Conservation (phyloP, 2,888 invertebrate species). For the Aphidius colemani region DNA sequence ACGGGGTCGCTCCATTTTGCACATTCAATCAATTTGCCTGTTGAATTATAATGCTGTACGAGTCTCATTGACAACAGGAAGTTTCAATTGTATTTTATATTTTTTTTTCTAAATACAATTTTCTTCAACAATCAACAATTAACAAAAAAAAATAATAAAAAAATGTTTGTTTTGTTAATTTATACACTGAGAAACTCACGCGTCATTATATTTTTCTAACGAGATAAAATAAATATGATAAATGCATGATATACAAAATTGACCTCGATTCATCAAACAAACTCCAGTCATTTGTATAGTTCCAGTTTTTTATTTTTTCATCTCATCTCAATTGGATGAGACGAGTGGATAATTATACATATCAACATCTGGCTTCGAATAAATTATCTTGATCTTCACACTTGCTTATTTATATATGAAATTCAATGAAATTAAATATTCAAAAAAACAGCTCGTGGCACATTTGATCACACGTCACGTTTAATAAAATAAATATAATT, state of each 20-base stretch:
- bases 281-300: neutral
- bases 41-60: no score
- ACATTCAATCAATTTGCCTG: no score
- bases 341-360: neutral
- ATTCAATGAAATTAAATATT: neutral
- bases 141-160: no score
- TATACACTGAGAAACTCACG: neutral
- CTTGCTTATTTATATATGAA: no score
- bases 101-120: no score
- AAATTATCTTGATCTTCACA: neutral
- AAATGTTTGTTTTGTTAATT: no score
- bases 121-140: no score
- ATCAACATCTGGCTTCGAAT: neutral
- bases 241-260: conserved; percentile 16
- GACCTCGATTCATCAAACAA: conserved; percentile 26
- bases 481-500: neutral
- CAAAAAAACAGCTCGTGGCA: neutral
- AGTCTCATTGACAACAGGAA: no score
- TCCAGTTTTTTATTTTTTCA: neutral
- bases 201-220: conserved; percentile 13
- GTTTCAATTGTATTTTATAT: no score
- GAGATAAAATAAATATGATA: conserved; percentile 25
- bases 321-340: neutral
- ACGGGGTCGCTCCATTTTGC: no score
- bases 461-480: neutral